These are phyloP conservation scores for Plemyria rubiginata DNA, from an alignment of 2,888 invertebrate genomes.

Conservation along the genomic window DNA sequence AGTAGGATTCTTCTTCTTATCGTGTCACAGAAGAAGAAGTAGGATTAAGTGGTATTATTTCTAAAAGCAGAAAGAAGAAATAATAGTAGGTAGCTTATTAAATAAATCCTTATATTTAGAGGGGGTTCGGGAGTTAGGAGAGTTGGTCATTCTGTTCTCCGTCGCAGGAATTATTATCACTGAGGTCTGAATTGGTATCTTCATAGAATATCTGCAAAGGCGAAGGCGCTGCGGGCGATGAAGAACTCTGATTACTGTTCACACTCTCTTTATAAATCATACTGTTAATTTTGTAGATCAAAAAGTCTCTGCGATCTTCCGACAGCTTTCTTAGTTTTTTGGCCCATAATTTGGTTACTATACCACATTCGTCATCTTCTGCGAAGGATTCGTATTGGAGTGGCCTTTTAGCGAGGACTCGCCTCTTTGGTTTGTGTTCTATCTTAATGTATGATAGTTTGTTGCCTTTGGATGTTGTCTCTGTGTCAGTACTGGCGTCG, in stretches of 20 bases:
- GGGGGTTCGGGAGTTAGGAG: neutral
- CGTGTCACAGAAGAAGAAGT: no score
- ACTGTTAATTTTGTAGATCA: constrained; percentile 26
- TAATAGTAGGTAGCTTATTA: no score
- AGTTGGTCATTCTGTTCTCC: neutral
- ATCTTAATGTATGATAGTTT: neutral
- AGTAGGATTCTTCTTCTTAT: no score
- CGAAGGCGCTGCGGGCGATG: neutral
- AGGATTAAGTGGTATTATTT: no score
- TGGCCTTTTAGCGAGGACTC: neutral
- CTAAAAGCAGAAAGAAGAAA: no score
- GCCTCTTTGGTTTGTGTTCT: neutral
- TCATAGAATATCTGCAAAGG: constrained; percentile 11
- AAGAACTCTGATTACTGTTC: neutral
- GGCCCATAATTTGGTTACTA: constrained; percentile 20
- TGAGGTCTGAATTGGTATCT: constrained; percentile 3
- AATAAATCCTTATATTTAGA: neutral
- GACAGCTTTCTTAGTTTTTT: constrained; percentile 17
- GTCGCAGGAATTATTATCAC: constrained; percentile 7
- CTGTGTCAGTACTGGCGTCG: neutral
- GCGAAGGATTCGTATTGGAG: neutral
- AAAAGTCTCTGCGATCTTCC: constrained; percentile 15
- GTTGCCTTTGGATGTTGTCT: neutral
- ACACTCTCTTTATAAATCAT: constrained; percentile 15
- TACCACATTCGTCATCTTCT: constrained; percentile 14